Conservation (phyloP, 2,888 invertebrate species). For the Morinoia aosen region DNA sequence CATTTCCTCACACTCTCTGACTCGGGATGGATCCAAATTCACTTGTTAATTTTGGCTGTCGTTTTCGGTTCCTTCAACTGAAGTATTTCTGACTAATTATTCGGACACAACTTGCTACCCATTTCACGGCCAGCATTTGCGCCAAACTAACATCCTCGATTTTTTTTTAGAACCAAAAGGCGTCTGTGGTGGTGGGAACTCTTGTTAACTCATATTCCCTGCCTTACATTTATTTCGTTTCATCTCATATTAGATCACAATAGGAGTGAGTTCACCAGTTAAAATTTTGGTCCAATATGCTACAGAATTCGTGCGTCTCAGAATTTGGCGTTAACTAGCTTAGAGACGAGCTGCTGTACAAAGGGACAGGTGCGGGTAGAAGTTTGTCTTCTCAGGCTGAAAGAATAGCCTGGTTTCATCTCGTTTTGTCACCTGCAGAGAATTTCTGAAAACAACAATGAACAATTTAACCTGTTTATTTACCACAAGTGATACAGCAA, state of each 20-base stretch:
- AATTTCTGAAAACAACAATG: too few relatives aligned
- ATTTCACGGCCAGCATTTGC: not conserved
- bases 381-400: not conserved
- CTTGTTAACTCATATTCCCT: not conserved
- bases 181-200: not conserved
- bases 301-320: not conserved
- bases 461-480: too few relatives aligned
- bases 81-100: not conserved
- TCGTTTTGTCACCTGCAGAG: not conserved
- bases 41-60: not conserved
- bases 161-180: not conserved
- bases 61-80: not conserved
- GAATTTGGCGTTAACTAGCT: not conserved
- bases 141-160: not conserved
- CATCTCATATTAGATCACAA: not conserved
- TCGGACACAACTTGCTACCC: not conserved
- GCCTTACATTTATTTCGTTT: not conserved
- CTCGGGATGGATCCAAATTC: not conserved
- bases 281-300: not conserved
- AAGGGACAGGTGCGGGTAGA: not conserved
- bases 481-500: not conserved
- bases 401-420: not conserved
- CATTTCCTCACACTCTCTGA: not conserved
- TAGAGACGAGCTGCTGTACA: not conserved
- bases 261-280: not conserved